Base-by-base conservation (phyloP, 1,140 invertebrate genomes). In the Cydia pomonella region DNA sequence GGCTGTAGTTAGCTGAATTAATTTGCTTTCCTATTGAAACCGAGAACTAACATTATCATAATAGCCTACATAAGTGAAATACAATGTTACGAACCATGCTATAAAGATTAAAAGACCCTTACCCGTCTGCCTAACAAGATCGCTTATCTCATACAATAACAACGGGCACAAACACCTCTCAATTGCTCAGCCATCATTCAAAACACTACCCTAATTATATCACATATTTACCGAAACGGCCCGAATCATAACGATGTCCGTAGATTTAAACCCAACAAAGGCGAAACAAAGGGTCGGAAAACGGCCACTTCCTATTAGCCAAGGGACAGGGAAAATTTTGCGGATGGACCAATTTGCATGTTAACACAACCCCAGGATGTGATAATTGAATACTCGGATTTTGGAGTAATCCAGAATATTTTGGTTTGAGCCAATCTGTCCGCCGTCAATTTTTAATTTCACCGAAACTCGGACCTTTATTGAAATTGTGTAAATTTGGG, bases 171-270 rank as follows among this genome's bases (percentile, higher is more conserved):
- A 69, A 41, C 33, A 21, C 18, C 18, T 23, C 53, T 59, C 53
- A 59, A 59, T 59, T 59, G 64, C 64, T 41, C 64, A 33, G 64
- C 27, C 12, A 66, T 66, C 63, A 69, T 33, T 69, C 64, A 69
- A 69, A 69, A 69, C 64, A 69, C 64, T 69, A 69, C 64, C 64
- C 64, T 69, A 69, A 69, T 69, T 69, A 33, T 69, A 69, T 69
- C 27, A 38, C 64, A 69, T 69, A 69, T 69, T 69, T 69, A 69
- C 33, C 64, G 9, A 69, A 69, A 69, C 64, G 29, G 29, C 27
- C 63, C 63, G 29, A 18, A 38, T 3, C 29, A n/a, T 69, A 69
- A 69, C 64, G 64, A 69, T 38, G 64, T 69, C 33, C 64, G 29
- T 41, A 29, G 64, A 69, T 69, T 33, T 69, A 69, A 69, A 69